Conservation (phyloP, 2,888 invertebrate species). For the Hymenopus coronatus region DNA sequence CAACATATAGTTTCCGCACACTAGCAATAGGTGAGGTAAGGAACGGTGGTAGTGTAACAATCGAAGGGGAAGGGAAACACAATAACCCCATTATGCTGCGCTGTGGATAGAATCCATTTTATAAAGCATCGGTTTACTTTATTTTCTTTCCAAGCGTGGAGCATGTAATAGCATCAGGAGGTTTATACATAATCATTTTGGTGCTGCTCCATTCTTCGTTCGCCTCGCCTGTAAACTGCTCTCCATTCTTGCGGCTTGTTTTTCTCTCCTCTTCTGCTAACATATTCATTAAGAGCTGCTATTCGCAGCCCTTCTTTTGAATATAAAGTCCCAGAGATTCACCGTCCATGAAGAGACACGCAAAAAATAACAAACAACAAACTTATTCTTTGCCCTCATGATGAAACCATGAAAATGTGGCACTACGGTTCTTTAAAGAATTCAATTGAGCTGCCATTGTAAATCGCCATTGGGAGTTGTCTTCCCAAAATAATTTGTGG, state of each 20-base stretch:
- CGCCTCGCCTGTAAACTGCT: not conserved
- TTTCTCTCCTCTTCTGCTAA: not conserved
- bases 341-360: no score
- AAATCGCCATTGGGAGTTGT: no score
- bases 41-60: not conserved
- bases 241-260: not conserved
- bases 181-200: not conserved
- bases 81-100: not conserved
- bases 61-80: not conserved
- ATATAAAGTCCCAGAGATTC: no score
- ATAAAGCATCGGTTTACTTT: not conserved
- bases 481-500: no score
- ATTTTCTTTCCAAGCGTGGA: not conserved
- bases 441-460: no score
- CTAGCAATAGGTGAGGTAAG: not conserved
- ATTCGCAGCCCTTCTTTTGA: not conserved
- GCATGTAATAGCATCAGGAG: not conserved
- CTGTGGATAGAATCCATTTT: not conserved
- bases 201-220: not conserved
- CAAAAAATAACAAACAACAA: no score
- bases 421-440: no score
- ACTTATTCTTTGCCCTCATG: no score
- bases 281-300: not conserved
- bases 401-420: no score
- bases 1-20: not conserved